Base-by-base conservation (phyloP, 2,797 vertebrate species). In the Sciurus carolinensis region DNA sequence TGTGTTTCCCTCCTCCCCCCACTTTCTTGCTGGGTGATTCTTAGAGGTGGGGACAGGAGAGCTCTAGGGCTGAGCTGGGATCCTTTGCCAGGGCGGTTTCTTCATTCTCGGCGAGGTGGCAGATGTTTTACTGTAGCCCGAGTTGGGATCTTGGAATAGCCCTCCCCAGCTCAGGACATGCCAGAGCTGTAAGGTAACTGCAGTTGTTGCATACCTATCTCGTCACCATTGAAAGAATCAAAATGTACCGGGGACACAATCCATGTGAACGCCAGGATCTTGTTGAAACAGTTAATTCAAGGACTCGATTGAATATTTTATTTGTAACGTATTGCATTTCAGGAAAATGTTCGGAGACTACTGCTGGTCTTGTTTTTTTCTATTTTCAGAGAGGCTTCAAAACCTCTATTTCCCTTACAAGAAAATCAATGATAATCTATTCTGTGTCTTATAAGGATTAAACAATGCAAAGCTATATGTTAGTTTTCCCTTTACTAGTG, bases 351-450 rank as follows among this genome's bases (percentile, higher is more conserved):
- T 79, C 95, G 52, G 52, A 94, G 80, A 57, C 66, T 82, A 50
- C 76, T 87, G 81, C 59, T 91, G 86, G 22, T 85, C 47, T 94
- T 91, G 52, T 96, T 90, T 85, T 33, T 81, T 82, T 87, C 50
- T 94, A 26, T 95, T 93, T 95, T 90, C 73, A 95, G 62, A 91
- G 72, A 87, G 83, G 57, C 72, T 92, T 88, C 84, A 93, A 93
- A 96, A 79, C 62, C 80, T 91, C 8, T 97, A 95, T 94, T 97
- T 96, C 33, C 91, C 57, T 97, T 90, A 82, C 69, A 93, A 92
- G 85, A 92, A 95, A 94, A 97, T 92, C 90, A 89, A 5, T 90
- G 81, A 94, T 54, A 73, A 89, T 33, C 73, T 62, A 42, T 91
- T 96, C 72, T 69, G 36, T 95, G 95, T 95, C 82, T 94, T 91